Evolutionary conservation across 1,140 invertebrate species (phyloP).

Genomic region (Pantala flavescens): DNA sequence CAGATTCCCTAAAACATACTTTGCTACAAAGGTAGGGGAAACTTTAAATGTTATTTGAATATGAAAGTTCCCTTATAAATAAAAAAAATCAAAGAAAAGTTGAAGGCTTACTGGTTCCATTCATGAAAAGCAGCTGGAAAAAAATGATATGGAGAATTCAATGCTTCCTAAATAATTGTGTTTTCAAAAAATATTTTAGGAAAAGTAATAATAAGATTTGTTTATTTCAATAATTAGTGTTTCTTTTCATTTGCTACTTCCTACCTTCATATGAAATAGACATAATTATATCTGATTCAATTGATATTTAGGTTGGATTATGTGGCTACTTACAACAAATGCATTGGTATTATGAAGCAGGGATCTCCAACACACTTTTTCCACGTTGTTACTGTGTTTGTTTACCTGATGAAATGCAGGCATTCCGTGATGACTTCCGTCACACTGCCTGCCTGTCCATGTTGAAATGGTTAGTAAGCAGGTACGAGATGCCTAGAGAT

Average conservation of each 20-base stretch:
- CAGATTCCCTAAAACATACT: conserved; percentile 68
- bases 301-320: conserved; percentile 48
- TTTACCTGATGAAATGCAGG: conserved; percentile 72
- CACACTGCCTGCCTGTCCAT: conserved; percentile 75
- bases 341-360: conserved; percentile 79
- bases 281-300: background rate
- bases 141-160: too few relatives aligned
- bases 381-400: conserved; percentile 80
- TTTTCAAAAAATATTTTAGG: too few relatives aligned
- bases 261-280: too few relatives aligned
- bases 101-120: too few relatives aligned
- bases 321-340: conserved; percentile 72
- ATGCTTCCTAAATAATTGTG: too few relatives aligned
- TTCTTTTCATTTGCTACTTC: too few relatives aligned
- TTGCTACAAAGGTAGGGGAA: conserved; percentile 85
- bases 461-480: conserved; percentile 59
- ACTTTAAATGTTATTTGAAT: conserved; percentile 13
- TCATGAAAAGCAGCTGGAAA: too few relatives aligned
- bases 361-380: conserved; percentile 66
- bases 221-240: too few relatives aligned
- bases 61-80: too few relatives aligned
- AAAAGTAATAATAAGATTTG: too few relatives aligned
- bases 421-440: conserved; percentile 83
- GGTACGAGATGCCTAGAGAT: conserved; percentile 35
- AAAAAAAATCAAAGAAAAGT: too few relatives aligned